Evolutionary conservation across 2,113 vertebrate genomes (phyloP), one percentile per base, ranked within the genome.

Genomic region (Ploceus nigricollis): DNA sequence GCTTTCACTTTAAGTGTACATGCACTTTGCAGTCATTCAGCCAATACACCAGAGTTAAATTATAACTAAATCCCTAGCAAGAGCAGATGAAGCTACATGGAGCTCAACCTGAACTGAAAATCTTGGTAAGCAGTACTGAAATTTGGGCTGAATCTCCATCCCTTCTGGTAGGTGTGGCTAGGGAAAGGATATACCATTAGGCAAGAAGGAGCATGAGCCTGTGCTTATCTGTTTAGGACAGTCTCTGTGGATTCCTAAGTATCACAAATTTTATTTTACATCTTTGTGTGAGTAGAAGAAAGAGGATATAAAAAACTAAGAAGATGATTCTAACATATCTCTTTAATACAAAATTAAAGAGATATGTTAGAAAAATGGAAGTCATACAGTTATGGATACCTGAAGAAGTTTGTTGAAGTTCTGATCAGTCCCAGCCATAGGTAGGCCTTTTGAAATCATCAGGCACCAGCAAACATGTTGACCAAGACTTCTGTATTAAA

Each of bases 371-470:
- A 79, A 54, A 75, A 75, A 44, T 24, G 18, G 23, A 66, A 45
- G 21, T 21, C 24, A 25, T 70, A 42, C 22, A 21, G 10, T 84
- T 89, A 57, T 0, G 1, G 45, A n/a, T 27, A 58, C 0, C 1
- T 13, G 42, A 75, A 48, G 14, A 51, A 53, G 18, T 47, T 50
- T 75, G 16, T 54, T 71, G 70, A 72, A 64, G 19, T 81, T 82
- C 54, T 87, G 42, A 53, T 61, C 22, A 15, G 37, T 81, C 66
- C 50, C 17, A 81, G 68, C 24, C 37, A 23, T 21, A 56, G 31
- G 2, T 37, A 27, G 54, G n/a, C n/a, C 45, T 70, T 94, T 60
- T 77, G 60, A 72, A 89, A 57, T 37, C 24, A 70, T 35, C 60
- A 75, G 47, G 60, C 28, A 70, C 9, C 42, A 78, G 16, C 56